phyloP scores from a whole-genome alignment of 2,888 invertebrate species.

The Drosophila quasianomalipes region DNA sequence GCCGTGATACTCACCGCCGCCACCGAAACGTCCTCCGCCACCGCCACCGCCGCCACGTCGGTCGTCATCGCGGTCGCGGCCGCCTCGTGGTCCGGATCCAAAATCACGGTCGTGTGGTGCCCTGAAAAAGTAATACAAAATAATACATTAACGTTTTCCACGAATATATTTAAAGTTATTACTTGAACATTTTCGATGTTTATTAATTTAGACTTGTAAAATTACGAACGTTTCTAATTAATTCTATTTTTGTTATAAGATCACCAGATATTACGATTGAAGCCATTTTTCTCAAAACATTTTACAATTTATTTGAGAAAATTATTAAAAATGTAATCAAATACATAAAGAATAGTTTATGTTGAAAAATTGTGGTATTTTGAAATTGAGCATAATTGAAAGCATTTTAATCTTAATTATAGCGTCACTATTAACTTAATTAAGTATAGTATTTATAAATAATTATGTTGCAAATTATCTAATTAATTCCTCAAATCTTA shows the following conservation, averaged over 20 bases:
- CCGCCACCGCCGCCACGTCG: conserved; percentile 86
- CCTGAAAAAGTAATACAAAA: conserved; percentile 55
- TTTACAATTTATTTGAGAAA: background rate
- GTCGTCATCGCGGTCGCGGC: conserved; percentile 88
- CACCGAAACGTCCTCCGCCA: conserved; percentile 67
- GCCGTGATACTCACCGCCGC: conserved; percentile 90
- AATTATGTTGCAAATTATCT: background rate
- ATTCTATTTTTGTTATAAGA: background rate
- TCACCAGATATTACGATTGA: background rate
- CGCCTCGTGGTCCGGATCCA: conserved; percentile 85
- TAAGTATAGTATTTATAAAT: background rate
- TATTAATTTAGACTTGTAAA: background rate
- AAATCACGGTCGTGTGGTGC: conserved; percentile 84
- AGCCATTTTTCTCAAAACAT: background rate
- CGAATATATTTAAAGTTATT: background rate
- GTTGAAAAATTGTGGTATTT: background rate
- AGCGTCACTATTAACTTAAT: background rate
- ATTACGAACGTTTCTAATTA: background rate
- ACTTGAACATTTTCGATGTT: background rate
- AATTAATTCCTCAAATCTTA: background rate
- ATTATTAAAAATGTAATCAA: background rate
- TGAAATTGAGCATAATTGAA: background rate
- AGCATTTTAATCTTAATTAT: background rate
- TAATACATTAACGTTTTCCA: background rate
- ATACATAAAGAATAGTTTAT: background rate